Base-by-base conservation (phyloP, 2,797 vertebrate genomes). In the Siniperca scherzeri region DNA sequence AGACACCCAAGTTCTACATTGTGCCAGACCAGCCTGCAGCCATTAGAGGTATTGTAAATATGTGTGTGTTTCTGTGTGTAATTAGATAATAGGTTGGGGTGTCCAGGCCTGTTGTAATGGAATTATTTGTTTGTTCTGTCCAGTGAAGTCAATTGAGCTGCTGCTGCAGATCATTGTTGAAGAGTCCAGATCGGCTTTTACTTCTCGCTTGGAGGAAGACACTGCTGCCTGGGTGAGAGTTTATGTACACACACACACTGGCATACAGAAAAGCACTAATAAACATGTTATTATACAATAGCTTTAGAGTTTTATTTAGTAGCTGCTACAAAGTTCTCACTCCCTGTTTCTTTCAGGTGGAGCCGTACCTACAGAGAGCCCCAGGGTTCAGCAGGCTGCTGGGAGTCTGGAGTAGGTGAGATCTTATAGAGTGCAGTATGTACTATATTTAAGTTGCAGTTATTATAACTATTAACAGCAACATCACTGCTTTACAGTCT, bases 371-470 rank as follows among this genome's bases (percentile, higher is more conserved):
- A 1, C 88, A 76, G 62, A 94, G 61, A 57, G 93, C 93, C 2
- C 85, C 95, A 0, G 96, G 96, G n/a, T 97, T 94, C 88, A 89
- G 71, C 77, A 78, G 83, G 65, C 84, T 96, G 85, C 89, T 92
- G 70, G 93, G 82, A 5, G 94, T 93, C 71, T 96, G 95, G 95
- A 94, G 92, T 88, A 96, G 95, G 96, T 96, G 88, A 91, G 73
- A 22, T 19, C 12, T 7, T 9, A 12, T 1, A 25, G 30, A 56
- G 33, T 33, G 2, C 53, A 52, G 5, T 7, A 1, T 21, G 36
- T 42, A 13, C 44, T 12, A 40, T n/a, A 21, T 11, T 12, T 48
- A 11, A 27, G 10, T 30, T 65, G 13, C 56, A 36, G 9, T 21
- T 19, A 50, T 46, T 16, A 6, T 46, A 19, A 56, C 8, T 19